Conservation (phyloP, 2,113 vertebrate species). For the Cacatua alba region DNA sequence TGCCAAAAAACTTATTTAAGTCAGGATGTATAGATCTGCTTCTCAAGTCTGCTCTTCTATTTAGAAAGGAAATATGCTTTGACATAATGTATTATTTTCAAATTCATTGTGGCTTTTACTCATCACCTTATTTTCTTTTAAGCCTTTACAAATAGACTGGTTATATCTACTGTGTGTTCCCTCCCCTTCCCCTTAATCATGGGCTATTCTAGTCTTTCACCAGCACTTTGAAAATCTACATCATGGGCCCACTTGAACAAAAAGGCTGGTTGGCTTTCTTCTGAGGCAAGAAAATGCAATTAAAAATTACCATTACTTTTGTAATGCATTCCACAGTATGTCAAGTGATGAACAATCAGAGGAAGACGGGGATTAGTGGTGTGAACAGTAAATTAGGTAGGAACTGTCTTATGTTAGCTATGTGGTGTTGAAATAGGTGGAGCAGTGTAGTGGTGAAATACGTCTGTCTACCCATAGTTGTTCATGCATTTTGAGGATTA, state of each 20-base stretch:
- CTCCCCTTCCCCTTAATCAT: neutral
- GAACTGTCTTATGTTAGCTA: neutral
- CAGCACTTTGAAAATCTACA: neutral
- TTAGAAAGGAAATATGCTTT: neutral
- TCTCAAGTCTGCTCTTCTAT: neutral
- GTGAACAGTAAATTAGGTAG: neutral
- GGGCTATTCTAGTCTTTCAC: neutral
- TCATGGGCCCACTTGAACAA: neutral
- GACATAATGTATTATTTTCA: neutral
- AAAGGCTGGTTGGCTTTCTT: neutral
- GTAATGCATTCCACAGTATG: neutral
- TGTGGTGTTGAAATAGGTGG: constrained; percentile 16
- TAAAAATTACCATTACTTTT: neutral
- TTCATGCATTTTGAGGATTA: neutral
- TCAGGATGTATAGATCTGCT: neutral
- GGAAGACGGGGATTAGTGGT: neutral
- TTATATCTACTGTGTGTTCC: neutral
- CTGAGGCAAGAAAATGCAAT: neutral
- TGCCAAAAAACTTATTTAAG: neutral
- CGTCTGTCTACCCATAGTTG: neutral
- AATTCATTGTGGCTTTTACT: neutral
- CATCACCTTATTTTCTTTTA: neutral
- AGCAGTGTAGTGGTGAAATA: neutral
- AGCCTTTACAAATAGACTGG: neutral
- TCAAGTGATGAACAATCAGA: neutral